phyloP scores from a whole-genome alignment of 2,888 invertebrate species.

The Homarus gammarus region DNA sequence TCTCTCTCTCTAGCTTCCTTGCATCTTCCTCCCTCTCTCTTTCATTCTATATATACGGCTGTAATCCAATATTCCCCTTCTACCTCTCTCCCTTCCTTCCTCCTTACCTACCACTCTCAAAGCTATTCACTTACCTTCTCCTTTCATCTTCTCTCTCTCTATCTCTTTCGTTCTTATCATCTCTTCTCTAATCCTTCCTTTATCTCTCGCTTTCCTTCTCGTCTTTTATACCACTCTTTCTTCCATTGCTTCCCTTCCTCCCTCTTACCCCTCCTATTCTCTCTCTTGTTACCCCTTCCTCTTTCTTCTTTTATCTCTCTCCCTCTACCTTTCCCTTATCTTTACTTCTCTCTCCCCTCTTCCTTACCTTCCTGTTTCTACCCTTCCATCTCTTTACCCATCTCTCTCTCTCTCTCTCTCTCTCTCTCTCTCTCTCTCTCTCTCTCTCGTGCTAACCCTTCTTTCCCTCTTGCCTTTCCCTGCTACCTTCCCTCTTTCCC shows the following conservation, averaged over 20 bases:
- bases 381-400: not conserved
- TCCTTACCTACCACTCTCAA: too few species aligned
- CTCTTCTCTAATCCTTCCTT: not conserved
- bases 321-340: not conserved
- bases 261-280: not conserved
- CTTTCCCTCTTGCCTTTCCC: not conserved
- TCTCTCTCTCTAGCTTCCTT: conserved; percentile 1
- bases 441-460: not conserved
- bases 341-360: not conserved
- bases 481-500: not conserved
- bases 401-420: not conserved
- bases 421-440: not conserved
- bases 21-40: too few species aligned
- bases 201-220: too few species aligned
- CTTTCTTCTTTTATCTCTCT: not conserved
- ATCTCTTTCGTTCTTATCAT: too few species aligned
- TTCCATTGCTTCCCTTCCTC: not conserved
- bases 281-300: not conserved
- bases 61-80: too few species aligned
- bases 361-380: too few species aligned
- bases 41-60: too few species aligned
- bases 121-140: too few species aligned
- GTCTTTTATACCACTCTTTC: not conserved
- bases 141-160: too few species aligned
- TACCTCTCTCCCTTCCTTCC: not conserved